Evolutionary conservation across 2,888 invertebrate genomes (phyloP).

Genomic region (Octonoba sinensis): DNA sequence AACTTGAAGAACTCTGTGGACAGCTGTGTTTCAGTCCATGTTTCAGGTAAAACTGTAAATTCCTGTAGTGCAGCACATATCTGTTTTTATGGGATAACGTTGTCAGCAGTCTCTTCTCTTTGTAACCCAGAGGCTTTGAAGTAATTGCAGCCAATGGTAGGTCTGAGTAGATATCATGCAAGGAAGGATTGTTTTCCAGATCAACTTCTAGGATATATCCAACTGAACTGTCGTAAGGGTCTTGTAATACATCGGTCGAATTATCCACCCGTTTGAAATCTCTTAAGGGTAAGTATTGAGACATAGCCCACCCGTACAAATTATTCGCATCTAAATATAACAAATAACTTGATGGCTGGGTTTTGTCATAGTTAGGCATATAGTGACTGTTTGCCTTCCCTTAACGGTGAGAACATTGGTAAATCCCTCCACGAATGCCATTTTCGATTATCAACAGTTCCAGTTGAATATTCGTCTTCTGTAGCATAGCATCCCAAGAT

Average conservation of each 20-base stretch:
- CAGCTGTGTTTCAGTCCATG: slow-evolving; percentile 65
- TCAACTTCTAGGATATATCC: slow-evolving; percentile 44
- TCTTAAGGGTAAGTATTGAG: slow-evolving; percentile 30
- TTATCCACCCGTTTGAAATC: slow-evolving; percentile 41
- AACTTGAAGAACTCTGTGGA: slow-evolving; percentile 65
- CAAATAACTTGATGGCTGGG: slow-evolving; percentile 26
- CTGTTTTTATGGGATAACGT: too few species aligned
- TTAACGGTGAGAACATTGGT: slow-evolving; percentile 37
- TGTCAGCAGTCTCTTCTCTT: too few species aligned
- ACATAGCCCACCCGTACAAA: slow-evolving; percentile 63
- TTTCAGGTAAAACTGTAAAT: slow-evolving; percentile 65
- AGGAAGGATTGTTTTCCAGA: slow-evolving; percentile 12
- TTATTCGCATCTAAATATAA: slow-evolving; percentile 64
- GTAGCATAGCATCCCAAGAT: slow-evolving; percentile 39
- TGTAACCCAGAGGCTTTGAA: slow-evolving; percentile 59
- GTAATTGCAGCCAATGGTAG: slow-evolving; percentile 49
- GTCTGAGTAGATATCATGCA: slow-evolving; percentile 36
- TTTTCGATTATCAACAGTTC: slow-evolving; percentile 67
- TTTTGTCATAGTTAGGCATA: too few species aligned
- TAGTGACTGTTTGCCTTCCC: slow-evolving; percentile 54
- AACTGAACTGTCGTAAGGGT: neutral
- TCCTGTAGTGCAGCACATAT: too few species aligned
- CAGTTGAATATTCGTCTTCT: slow-evolving; percentile 62
- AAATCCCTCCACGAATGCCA: slow-evolving; percentile 65
- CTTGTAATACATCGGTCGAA: neutral